A percentile compares a stretch with the other conserved stretches of the same genome.
Conservation (phyloP, 2,797 vertebrate genomes). For the Euthynnus affinis region DNA sequence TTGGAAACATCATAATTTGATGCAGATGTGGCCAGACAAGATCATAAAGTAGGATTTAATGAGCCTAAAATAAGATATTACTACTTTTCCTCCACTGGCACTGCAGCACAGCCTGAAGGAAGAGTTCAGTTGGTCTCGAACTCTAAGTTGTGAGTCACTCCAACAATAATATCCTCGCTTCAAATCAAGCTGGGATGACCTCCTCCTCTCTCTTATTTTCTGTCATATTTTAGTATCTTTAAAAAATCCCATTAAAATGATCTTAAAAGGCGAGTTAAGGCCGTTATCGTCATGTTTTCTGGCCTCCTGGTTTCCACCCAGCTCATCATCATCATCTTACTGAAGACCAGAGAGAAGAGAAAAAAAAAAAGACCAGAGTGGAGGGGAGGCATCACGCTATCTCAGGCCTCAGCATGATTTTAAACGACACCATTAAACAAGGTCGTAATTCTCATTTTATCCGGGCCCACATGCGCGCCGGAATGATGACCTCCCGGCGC, state of each 20-base stretch:
- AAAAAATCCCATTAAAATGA: constrained; percentile 13
- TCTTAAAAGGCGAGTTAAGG: too few relatives aligned
- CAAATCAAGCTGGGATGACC: not conserved
- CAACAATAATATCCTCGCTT: too few relatives aligned
- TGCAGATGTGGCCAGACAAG: too few relatives aligned
- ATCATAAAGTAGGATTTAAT: too few relatives aligned
- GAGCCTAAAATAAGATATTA: too few relatives aligned
- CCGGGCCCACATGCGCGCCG: constrained; percentile 11
- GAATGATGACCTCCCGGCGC: constrained; percentile 63
- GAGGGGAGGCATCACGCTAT: constrained; percentile 26
- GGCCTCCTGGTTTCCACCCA: constrained; percentile 9
- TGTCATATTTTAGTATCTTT: not conserved
- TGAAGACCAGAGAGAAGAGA: not conserved
- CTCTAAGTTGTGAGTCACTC: too few relatives aligned
- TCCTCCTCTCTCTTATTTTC: not conserved
- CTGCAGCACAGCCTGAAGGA: too few relatives aligned
- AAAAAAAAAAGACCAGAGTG: constrained; percentile 27
- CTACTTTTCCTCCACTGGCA: too few relatives aligned
- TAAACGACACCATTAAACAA: constrained; percentile 75
- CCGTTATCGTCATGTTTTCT: not conserved
- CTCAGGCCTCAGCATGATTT: constrained; percentile 64
- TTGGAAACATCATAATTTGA: too few relatives aligned
- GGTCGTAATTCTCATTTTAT: constrained; percentile 75
- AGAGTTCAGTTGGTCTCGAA: not conserved
- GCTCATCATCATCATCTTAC: constrained; percentile 40